Evolutionary conservation across 2,797 vertebrate genomes (phyloP).

Genomic region (Oreortyx pictus): DNA sequence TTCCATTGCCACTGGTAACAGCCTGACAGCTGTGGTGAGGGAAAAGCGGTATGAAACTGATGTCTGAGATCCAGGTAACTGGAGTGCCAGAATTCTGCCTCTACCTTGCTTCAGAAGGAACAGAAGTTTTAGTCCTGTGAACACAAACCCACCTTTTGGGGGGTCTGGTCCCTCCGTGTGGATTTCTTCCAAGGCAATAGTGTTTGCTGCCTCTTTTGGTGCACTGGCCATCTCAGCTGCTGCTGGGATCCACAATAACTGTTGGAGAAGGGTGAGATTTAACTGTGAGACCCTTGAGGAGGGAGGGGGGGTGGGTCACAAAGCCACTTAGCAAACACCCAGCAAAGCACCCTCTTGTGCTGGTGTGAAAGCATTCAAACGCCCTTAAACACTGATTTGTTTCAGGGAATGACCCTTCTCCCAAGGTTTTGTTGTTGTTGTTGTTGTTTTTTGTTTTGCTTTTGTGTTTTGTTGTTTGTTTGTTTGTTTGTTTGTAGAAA

Average conservation of each 20-base stretch:
- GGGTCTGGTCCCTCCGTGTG: slow-evolving; percentile 16
- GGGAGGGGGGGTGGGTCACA: not conserved
- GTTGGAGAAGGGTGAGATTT: not conserved
- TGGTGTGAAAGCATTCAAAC: not conserved
- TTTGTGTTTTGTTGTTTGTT: too few species aligned
- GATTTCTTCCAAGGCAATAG: slow-evolving; percentile 70
- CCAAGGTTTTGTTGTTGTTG: too few species aligned
- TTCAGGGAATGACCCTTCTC: not conserved
- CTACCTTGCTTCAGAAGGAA: not conserved
- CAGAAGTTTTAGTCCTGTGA: not conserved
- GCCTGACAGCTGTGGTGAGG: not conserved
- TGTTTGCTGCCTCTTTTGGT: slow-evolving; percentile 32
- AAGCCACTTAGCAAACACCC: not conserved
- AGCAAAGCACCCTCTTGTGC: not conserved
- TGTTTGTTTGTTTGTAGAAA: not conserved
- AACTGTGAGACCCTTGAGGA: not conserved
- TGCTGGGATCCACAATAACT: not conserved
- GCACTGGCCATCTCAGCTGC: slow-evolving; percentile 47
- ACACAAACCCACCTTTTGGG: slow-evolving; percentile 55
- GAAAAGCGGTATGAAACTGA: not conserved
- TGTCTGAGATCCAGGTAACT: not conserved
- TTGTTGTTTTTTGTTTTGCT: too few species aligned
- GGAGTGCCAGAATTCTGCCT: not conserved
- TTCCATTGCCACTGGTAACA: not conserved
- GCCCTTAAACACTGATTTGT: not conserved